Evolutionary conservation across 2,113 vertebrate genomes (phyloP).

Genomic region (Odobenus rosmarus): DNA sequence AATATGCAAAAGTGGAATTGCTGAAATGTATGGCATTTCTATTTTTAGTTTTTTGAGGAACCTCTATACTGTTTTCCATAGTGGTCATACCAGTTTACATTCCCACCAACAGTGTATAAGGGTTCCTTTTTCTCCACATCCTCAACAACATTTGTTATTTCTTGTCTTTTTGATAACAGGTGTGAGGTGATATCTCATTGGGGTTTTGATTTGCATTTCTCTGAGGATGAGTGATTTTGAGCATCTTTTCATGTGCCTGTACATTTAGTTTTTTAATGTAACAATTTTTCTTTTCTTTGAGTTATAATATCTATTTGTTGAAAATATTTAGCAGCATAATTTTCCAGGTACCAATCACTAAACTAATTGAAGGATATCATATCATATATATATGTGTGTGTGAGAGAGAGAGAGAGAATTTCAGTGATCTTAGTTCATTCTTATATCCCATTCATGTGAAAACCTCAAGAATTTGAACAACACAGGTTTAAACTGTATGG

Average conservation of each 20-base stretch:
- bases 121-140: neutral
- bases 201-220: neutral
- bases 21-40: neutral
- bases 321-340: slow-evolving; percentile 49
- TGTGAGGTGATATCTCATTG: neutral
- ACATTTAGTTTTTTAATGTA: neutral
- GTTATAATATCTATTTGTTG: neutral
- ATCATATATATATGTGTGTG: neutral
- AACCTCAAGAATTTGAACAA: neutral
- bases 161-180: neutral
- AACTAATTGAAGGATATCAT: neutral
- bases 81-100: neutral
- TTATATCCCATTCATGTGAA: neutral
- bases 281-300: slow-evolving; percentile 23
- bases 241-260: neutral
- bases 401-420: neutral
- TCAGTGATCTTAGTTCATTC: neutral
- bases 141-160: neutral
- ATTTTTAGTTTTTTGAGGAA: neutral
- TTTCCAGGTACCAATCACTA: neutral
- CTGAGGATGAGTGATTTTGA: neutral
- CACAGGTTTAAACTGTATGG: neutral
- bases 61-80: neutral
- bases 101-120: neutral
- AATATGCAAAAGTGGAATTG: neutral